These are phyloP conservation scores for Sus cebifrons DNA, from an alignment of 2,797 vertebrate species.

Conservation along the genomic window DNA sequence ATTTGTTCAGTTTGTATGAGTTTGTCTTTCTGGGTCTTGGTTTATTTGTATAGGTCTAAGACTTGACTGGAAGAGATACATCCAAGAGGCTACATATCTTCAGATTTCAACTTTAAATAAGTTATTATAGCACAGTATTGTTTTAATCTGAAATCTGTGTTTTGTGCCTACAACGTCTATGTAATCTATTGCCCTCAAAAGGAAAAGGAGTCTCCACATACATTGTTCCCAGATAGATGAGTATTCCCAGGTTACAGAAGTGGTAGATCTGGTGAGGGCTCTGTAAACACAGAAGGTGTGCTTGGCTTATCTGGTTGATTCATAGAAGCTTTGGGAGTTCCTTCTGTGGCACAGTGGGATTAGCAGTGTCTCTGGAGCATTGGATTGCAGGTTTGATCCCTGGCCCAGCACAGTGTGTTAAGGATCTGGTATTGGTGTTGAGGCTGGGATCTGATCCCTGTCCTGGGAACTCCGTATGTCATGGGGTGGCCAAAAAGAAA, in stretches of 20 bases:
- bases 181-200: slow-evolving; percentile 12
- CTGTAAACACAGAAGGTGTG: not conserved
- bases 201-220: not conserved
- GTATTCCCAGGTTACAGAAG: not conserved
- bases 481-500: no score
- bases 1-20: not conserved
- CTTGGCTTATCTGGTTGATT: slow-evolving; percentile 5
- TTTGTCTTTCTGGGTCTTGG: slow-evolving; percentile 15
- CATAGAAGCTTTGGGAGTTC: not conserved
- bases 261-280: not conserved
- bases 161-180: not conserved
- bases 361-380: no score
- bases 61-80: not conserved
- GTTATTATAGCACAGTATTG: not conserved
- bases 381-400: no score
- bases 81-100: slow-evolving; percentile 3
- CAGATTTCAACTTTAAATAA: slow-evolving; percentile 49
- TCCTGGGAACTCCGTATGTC: no score
- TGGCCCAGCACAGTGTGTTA: no score
- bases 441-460: no score
- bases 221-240: not conserved
- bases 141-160: slow-evolving; percentile 45
- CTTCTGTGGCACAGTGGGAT: no score
- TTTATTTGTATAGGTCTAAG: slow-evolving; percentile 12
- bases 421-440: no score